A percentile compares a stretch with the other conserved stretches of the same genome.
These are phyloP conservation scores for Musca vetustissima DNA, from an alignment of 1,140 invertebrate species.

Conservation along the genomic window DNA sequence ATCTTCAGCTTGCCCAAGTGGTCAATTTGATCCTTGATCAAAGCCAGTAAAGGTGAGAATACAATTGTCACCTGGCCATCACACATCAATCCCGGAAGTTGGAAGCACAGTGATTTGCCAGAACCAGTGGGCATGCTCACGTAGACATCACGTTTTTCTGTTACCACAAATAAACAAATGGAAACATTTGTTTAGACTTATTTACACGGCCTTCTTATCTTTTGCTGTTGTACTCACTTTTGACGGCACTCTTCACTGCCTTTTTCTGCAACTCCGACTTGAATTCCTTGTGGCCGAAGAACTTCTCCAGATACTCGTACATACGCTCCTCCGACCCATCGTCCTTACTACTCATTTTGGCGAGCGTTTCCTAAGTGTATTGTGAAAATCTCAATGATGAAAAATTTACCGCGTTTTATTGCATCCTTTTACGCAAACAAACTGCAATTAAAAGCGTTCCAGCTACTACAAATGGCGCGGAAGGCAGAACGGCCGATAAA, in stretches of 20 bases:
- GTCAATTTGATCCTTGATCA: conserved; percentile 83
- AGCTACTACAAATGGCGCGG: too few relatives aligned
- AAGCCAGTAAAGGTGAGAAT: conserved; percentile 87
- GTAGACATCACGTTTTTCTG: conserved; percentile 74
- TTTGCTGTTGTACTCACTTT: conserved; percentile 37
- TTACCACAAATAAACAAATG: not conserved
- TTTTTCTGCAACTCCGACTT: conserved; percentile 48
- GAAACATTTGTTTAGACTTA: conserved; percentile 10
- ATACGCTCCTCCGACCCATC: conserved; percentile 31
- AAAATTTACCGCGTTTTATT: too few relatives aligned
- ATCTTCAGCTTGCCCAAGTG: conserved; percentile 71
- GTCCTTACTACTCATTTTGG: conserved; percentile 14
- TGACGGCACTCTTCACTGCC: conserved; percentile 44
- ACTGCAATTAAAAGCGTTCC: too few relatives aligned
- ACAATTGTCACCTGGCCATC: conserved; percentile 79
- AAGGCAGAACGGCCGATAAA: too few relatives aligned
- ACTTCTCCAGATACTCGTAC: conserved; percentile 34
- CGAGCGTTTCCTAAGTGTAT: too few relatives aligned
- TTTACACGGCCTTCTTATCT: not conserved
- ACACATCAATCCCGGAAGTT: conserved; percentile 79
- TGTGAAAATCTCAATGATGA: too few relatives aligned
- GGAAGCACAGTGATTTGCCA: conserved; percentile 96
- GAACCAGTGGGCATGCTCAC: conserved; percentile 92
- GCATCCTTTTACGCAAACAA: too few relatives aligned
- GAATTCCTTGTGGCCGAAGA: conserved; percentile 46